phyloP scores from a whole-genome alignment of 2,888 invertebrate species.

The Drosophila planitibia region DNA sequence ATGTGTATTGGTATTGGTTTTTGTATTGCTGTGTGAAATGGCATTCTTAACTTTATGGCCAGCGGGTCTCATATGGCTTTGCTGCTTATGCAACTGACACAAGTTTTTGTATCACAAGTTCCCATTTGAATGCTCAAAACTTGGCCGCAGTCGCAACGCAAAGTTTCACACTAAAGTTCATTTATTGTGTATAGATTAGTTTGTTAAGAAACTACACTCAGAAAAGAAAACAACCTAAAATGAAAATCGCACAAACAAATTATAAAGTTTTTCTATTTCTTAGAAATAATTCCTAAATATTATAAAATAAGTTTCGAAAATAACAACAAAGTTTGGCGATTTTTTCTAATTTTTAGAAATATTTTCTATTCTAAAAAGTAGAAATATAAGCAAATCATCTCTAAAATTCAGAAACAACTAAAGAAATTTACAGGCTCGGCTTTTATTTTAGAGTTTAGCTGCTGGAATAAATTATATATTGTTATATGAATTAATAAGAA shows the following conservation, averaged over 20 bases:
- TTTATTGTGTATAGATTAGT: background rate
- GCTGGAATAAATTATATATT: background rate
- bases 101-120: conserved; percentile 31
- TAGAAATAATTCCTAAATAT: background rate
- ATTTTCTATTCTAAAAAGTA: background rate
- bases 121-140: conserved; percentile 37
- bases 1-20: conserved; percentile 46
- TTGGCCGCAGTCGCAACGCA: conserved; percentile 12
- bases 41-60: conserved; percentile 28
- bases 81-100: conserved; percentile 49
- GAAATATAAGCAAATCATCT: background rate
- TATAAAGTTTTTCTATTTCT: background rate
- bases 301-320: background rate
- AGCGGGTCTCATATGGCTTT: conserved; percentile 41
- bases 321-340: background rate
- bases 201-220: background rate
- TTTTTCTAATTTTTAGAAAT: background rate
- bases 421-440: background rate
- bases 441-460: background rate
- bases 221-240: background rate
- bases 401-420: background rate
- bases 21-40: conserved; percentile 9
- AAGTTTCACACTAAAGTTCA: background rate
- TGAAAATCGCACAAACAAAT: background rate
- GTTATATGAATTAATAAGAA: background rate